phyloP scores from a whole-genome alignment of 2,113 vertebrate species.

The Melospiza georgiana region DNA sequence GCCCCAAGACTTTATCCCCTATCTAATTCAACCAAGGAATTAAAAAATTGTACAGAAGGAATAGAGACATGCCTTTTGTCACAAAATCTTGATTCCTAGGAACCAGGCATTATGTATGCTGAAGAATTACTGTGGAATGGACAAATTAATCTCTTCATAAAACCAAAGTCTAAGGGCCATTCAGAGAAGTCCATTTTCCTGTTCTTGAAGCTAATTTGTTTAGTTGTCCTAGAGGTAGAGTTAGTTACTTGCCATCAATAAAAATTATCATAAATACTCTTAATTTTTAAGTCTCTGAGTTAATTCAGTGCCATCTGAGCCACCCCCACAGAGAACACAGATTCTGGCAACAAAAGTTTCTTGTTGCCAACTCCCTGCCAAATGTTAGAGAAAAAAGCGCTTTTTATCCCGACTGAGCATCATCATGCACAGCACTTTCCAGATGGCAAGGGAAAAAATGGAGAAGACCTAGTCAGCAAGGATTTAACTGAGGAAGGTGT shows the following conservation, averaged over 20 bases:
- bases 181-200: not conserved
- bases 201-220: not conserved
- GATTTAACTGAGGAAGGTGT: conserved; percentile 3
- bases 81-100: not conserved
- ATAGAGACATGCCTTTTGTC: not conserved
- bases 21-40: not conserved
- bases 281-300: conserved; percentile 25
- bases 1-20: not conserved
- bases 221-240: conserved; percentile 32
- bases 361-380: conserved; percentile 61
- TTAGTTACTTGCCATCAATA: conserved; percentile 29
- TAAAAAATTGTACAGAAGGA: not conserved
- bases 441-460: conserved; percentile 21
- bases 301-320: conserved; percentile 70
- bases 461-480: conserved; percentile 26
- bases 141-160: not conserved
- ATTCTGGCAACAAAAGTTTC: conserved; percentile 60
- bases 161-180: not conserved
- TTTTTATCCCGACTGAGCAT: conserved; percentile 26
- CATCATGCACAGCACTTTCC: conserved; percentile 52
- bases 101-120: not conserved
- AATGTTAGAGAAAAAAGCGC: conserved; percentile 37
- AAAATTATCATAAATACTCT: conserved; percentile 42
- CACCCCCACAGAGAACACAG: conserved; percentile 55
- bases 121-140: not conserved